Base-by-base conservation (phyloP, 2,797 vertebrate genomes). In the Paratrypauchen microcephalus region DNA sequence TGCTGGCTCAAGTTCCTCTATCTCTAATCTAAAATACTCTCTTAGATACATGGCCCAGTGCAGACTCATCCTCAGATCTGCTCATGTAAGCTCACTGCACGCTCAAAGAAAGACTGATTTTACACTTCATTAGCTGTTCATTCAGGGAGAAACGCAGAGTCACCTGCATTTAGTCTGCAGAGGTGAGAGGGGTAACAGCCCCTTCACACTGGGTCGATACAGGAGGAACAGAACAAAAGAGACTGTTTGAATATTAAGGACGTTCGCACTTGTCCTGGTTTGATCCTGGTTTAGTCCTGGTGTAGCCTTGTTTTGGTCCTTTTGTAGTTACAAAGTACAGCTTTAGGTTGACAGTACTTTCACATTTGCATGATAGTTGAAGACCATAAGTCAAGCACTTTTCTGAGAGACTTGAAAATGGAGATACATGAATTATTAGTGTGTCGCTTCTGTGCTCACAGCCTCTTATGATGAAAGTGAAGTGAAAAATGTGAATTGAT, bases 401-500 rank as follows among this genome's bases (percentile, higher is more conserved):
- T 36, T 9, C 32, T 36, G 32, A 9, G 32, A 36, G 32, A 36
- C 32, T 0, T 36, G 32, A 36, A 36, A 36, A 36, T 2, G 32
- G 19, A 21, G 6, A 52, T 9, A n/a, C 19, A 8, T 21, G 50
- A 52, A 52, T 52, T n/a, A 21, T 8, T 2, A 52, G 52, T 11
- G 77, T 70, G n/a, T 57, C 45, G 4, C 61, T 36, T 54, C 26
- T 4, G 67, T 36, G 69, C 73, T 50, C 58, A 21, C 55, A 73
- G 23, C 66, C 28, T 39, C 70, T 68, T 45, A 74, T 78, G 79
- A 86, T 86, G 76, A 88, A 85, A 71, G 41, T 6, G 52, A 72
- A 23, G 16, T 65, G 72, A 66, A 73, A 78, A 62, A 81, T 79
- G 68, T 86, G 67, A 72, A 69, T 66, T 75, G 30, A 59, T 73